Evolutionary conservation across 2,888 invertebrate species (phyloP).

Genomic region (Iselma pallidipennis): DNA sequence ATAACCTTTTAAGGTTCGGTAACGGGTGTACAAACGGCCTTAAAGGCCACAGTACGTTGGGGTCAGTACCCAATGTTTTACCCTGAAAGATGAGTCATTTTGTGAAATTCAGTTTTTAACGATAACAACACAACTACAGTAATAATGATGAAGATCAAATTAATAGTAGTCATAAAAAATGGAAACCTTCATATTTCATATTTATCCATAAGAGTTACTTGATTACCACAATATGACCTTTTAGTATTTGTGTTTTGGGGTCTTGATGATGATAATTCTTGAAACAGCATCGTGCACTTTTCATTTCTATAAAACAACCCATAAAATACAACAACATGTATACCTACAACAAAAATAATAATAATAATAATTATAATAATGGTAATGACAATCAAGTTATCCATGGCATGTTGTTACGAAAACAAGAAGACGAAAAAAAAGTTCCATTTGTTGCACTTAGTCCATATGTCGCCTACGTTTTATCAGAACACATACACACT

Average conservation of each 20-base stretch:
- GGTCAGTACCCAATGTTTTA: background rate
- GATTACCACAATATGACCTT: conserved; percentile 25
- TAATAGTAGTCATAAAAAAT: background rate
- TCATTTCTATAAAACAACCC: conserved; percentile 1
- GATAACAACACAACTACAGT: background rate
- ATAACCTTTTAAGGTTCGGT: too few species aligned
- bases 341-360: too few species aligned
- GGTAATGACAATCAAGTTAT: conserved; percentile 19
- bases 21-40: too few species aligned
- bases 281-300: conserved; percentile 9
- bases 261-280: conserved; percentile 18
- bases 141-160: background rate
- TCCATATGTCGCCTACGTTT: background rate
- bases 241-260: conserved; percentile 30
- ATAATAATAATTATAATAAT: conserved; percentile 3
- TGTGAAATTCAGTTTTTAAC: background rate
- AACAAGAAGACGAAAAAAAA: background rate
- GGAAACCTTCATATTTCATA: conserved; percentile 8
- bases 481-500: background rate
- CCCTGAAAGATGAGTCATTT: background rate
- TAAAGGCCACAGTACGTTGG: too few species aligned
- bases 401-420: background rate
- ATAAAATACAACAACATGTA: conserved; percentile 7
- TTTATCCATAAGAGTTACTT: too few species aligned
- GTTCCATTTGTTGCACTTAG: background rate